Evolutionary conservation across 2,797 vertebrate species (phyloP).

Genomic region (Mormyrus proboscirostris): DNA sequence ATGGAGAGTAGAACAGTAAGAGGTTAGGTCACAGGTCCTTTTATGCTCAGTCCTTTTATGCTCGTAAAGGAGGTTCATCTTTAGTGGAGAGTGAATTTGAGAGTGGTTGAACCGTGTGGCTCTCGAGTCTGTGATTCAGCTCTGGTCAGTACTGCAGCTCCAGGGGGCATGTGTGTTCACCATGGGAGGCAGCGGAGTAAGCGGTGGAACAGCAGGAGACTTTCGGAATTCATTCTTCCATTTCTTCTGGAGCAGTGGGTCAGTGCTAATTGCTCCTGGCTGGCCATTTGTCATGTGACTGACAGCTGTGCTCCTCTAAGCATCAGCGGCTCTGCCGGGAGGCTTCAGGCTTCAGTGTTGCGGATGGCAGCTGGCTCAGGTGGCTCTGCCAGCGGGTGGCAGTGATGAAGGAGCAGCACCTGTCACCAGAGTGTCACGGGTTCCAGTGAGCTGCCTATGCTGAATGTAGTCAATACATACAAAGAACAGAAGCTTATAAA

Average conservation of each 20-base stretch:
- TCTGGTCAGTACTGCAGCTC: background rate
- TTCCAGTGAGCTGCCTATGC: background rate
- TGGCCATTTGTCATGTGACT: background rate
- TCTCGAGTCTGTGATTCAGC: background rate
- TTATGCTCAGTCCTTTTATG: background rate
- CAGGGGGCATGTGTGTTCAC: background rate
- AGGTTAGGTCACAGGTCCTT: conserved; percentile 30
- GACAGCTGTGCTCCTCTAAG: background rate
- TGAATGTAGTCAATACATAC: background rate
- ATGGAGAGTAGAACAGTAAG: conserved; percentile 59
- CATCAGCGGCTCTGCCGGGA: background rate
- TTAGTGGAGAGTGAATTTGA: background rate
- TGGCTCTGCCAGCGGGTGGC: background rate
- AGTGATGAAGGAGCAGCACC: background rate
- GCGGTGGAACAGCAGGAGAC: background rate
- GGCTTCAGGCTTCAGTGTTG: background rate
- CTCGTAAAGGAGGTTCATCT: conserved; percentile 12
- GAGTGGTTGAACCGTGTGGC: background rate
- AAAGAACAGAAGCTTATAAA: background rate
- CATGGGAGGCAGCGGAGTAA: background rate
- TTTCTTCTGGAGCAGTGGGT: background rate
- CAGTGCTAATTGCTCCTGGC: background rate
- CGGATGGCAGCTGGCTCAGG: background rate
- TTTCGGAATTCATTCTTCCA: background rate
- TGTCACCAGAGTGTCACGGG: background rate